phyloP scores from a whole-genome alignment of 64 coral and sea anemone species.

The Stylophora pistillata region DNA sequence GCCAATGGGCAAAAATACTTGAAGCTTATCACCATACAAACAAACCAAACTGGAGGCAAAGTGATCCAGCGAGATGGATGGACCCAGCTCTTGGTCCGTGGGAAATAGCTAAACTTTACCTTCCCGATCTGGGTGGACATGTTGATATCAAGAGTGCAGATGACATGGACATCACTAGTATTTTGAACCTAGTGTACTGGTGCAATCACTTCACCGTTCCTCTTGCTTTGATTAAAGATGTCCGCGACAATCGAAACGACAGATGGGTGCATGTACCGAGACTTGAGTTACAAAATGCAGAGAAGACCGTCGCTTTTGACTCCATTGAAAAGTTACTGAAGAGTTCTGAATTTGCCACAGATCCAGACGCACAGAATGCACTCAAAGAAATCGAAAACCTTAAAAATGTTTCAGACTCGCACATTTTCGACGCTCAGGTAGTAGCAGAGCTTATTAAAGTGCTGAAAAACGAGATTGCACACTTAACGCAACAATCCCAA shows the following conservation, averaged over 20 bases:
- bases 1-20: neutral
- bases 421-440: neutral
- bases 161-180: conserved; percentile 31
- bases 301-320: conserved; percentile 7
- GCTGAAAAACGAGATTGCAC: neutral
- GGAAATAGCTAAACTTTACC: conserved; percentile 77
- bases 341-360: neutral
- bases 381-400: neutral
- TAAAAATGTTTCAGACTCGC: neutral
- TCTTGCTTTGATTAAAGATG: conserved; percentile 7
- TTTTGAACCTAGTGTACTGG: conserved; percentile 63
- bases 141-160: neutral
- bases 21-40: neutral
- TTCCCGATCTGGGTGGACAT: conserved; percentile 34
- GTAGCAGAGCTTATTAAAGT: neutral
- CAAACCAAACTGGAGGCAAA: conserved; percentile 32
- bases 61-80: conserved; percentile 13
- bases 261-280: conserved; percentile 37
- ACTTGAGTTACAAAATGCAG: conserved; percentile 6
- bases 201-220: conserved; percentile 57
- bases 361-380: conserved; percentile 11
- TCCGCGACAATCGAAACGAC: conserved; percentile 39
- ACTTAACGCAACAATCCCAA: neutral
- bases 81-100: conserved; percentile 24
- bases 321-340: conserved; percentile 38